Evolutionary conservation across 2,113 vertebrate genomes (phyloP), one percentile per base, ranked within the genome.

Genomic region (Smithornis capensis): DNA sequence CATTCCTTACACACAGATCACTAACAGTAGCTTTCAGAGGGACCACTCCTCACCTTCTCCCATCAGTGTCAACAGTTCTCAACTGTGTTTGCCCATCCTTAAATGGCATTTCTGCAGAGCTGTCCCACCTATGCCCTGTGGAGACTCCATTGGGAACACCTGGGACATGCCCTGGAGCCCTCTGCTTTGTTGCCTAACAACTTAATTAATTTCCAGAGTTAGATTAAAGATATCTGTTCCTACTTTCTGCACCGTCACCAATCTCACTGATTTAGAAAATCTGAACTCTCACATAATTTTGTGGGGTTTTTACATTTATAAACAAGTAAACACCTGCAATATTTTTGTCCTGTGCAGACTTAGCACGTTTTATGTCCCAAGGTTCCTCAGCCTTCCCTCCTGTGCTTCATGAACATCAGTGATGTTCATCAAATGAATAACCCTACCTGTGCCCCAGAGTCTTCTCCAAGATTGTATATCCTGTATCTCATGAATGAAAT

Each of bases 61-160:
- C 7, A 4, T 3, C 14, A 15, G 1, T 7, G 4, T 12, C 12
- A 3, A 2, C 4, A 7, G 0, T 19, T 60, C 6, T 5, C 40
- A 9, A 0, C 0, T 3, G 0, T 7, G 6, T 14, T 15, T 62
- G 19, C 52, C 40, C 52, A 62, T 31, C 19, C 29, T 70, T 49
- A 70, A 78, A 67, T 6, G 21, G 4, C 22, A 3, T 53, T 67
- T 62, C 33, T 38, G 42, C 40, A 69, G 40, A 47, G 7, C 1
- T 74, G 22, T 7, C 33, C 45, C 38, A 77, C 6, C 49, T 63
- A 47, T 52, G 18, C 27, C 31, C 62, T 1, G 0, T 7, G 2
- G 3, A 21, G 4, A 33, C 10, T 12, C 8, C 45, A 27, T 0
- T 71, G 56, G 56, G 14, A 65, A 13, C 65, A 85, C 9, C 50